A percentile compares a stretch with the other conserved stretches of the same genome.
Evolutionary conservation across 1,140 invertebrate species (phyloP).

Genomic region (Conus betulinus): DNA sequence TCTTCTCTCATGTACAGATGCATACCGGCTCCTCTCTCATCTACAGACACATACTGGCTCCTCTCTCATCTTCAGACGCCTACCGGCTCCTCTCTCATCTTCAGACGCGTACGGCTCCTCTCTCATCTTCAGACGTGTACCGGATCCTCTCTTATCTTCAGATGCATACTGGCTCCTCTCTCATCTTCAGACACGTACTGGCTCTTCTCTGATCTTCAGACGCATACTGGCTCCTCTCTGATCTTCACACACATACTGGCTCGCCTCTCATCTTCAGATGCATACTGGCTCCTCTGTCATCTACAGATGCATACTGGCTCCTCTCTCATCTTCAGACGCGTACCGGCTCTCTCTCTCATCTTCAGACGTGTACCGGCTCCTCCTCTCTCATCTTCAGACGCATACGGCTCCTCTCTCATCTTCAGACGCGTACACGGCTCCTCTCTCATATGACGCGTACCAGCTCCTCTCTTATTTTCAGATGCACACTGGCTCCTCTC

Average conservation of each 20-base stretch:
- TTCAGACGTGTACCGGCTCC: too few species aligned
- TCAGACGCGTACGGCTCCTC: background rate
- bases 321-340: too few species aligned
- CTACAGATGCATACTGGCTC: conserved; percentile 10
- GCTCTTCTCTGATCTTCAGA: too few species aligned
- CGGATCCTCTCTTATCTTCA: background rate
- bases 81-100: background rate
- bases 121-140: too few species aligned
- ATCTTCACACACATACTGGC: background rate
- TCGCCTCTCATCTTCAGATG: background rate
- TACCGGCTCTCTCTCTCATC: too few species aligned
- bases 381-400: too few species aligned
- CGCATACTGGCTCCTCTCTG: background rate
- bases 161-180: background rate
- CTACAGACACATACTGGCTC: background rate
- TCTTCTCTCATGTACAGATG: background rate
- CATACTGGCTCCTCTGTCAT: background rate
- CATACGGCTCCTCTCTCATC: background rate
- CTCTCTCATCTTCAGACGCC: background rate
- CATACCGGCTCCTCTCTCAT: background rate
- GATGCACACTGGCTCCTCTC: background rate
- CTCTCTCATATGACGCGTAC: too few species aligned
- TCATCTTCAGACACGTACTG: conserved; percentile 5
- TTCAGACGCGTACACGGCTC: too few species aligned
- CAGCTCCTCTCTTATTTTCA: background rate